Evolutionary conservation across 2,113 vertebrate genomes (phyloP), one percentile per base, ranked within the genome.

Genomic region (Daphoenositta chrysoptera): DNA sequence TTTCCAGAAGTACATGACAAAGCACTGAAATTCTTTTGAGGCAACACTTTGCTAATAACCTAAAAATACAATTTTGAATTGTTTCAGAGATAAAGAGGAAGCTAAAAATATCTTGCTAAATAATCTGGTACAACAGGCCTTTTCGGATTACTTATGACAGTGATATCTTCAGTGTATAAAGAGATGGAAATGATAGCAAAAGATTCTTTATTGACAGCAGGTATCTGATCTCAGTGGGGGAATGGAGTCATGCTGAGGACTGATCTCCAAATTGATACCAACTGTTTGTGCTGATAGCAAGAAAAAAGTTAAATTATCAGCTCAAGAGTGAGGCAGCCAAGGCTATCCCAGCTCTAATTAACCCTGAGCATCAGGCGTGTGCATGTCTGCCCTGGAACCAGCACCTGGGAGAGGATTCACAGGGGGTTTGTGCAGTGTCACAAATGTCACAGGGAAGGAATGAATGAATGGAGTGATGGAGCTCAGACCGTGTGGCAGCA

Each of bases 21-120:
- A 94, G 90, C 95, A 83, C 48, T 73, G 48, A 39, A 92, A 93
- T 39, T 83, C 82, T 71, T 94, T 89, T 90, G 47, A 93, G 88
- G 96, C 24, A 72, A 80, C 64, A 20, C 83, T 95, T 93, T 7
- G 79, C 88, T 95, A 96, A 97, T 82, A 90, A 85, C 76, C 95
- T 95, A 93, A 97, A 97, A 96, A 94, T 95, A 93, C 42, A 78
- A 81, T 70, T 91, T 78, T 21, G 23, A 90, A 94, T 95, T 77
- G 94, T 93, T 96, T 90, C 92, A 71, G 72, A 88, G 92, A 78
- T 94, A 90, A 92, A 93, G 60, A 93, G 83, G 85, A 26, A 68
- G 76, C 79, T 83, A 93, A 93, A 92, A 96, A 94, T 94, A 93
- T 35, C 83, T 64, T 11, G 33, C 94, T 89, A 95, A 96, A 95